phyloP scores from a whole-genome alignment of 2,888 invertebrate species.

The Cheilosia impressa region DNA sequence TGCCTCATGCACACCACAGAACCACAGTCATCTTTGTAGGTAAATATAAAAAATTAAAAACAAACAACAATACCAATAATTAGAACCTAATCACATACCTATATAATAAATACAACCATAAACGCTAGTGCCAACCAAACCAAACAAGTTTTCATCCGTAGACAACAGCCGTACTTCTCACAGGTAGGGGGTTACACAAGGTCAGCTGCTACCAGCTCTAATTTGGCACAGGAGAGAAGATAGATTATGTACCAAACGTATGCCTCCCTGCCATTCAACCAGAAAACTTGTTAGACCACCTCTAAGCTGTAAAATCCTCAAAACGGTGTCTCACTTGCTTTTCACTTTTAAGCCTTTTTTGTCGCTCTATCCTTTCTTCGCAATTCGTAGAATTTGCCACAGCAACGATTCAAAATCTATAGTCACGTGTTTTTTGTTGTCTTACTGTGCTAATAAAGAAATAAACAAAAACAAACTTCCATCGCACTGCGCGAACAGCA shows the following conservation, averaged over 20 bases:
- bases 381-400: slow-evolving; percentile 29
- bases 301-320: background rate
- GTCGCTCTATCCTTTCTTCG: background rate
- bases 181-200: slow-evolving; percentile 52
- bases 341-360: slow-evolving; percentile 25
- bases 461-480: slow-evolving; percentile 17
- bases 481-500: background rate
- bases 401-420: slow-evolving; percentile 25
- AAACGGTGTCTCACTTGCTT: slow-evolving; percentile 18
- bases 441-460: slow-evolving; percentile 35
- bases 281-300: slow-evolving; percentile 36
- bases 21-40: too few relatives aligned
- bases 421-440: slow-evolving; percentile 48
- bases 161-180: slow-evolving; percentile 3
- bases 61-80: too few relatives aligned
- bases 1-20: too few relatives aligned
- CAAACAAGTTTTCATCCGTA: slow-evolving; percentile 31
- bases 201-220: slow-evolving; percentile 34
- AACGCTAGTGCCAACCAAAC: slow-evolving; percentile 16
- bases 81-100: too few relatives aligned
- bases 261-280: background rate
- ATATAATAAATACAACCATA: background rate
- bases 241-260: background rate
- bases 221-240: slow-evolving; percentile 33
- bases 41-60: too few relatives aligned